These are phyloP conservation scores for Euclidia mi DNA, from an alignment of 2,888 invertebrate species.

Conservation along the genomic window DNA sequence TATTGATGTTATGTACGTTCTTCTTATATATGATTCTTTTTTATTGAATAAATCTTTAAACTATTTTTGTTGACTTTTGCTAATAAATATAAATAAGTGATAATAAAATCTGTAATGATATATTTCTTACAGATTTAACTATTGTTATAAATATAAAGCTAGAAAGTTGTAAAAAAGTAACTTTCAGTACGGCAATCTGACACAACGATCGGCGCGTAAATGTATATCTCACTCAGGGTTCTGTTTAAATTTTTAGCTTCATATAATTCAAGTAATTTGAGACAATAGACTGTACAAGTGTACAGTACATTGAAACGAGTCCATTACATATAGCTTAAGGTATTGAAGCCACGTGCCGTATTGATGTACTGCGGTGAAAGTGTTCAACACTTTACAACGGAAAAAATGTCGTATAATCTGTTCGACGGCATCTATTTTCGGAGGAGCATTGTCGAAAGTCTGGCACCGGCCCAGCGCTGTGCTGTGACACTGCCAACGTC, in stretches of 20 bases:
- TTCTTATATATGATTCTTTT: constrained; percentile 74
- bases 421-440: constrained; percentile 79
- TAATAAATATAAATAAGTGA: constrained; percentile 16
- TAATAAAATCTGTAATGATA: no score
- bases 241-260: no score
- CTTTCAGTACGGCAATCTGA: no score
- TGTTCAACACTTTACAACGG: constrained; percentile 63
- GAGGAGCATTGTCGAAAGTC: constrained; percentile 83
- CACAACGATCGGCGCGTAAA: no score
- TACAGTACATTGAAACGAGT: neutral
- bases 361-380: constrained; percentile 47
- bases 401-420: constrained; percentile 76
- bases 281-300: no score
- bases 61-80: constrained; percentile 26
- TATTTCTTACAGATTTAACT: no score
- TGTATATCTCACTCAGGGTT: no score
- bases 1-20: constrained; percentile 76
- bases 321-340: neutral
- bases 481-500: constrained; percentile 86
- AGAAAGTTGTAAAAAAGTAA: neutral
- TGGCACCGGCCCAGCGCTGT: constrained; percentile 81
- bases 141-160: no score
- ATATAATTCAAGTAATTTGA: no score
- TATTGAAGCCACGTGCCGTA: constrained; percentile 39
- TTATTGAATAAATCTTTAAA: constrained; percentile 71